A percentile compares a stretch with the other conserved stretches of the same genome.
Conservation (phyloP, 2,797 vertebrate species). For the Falco novaeseelandiae region DNA sequence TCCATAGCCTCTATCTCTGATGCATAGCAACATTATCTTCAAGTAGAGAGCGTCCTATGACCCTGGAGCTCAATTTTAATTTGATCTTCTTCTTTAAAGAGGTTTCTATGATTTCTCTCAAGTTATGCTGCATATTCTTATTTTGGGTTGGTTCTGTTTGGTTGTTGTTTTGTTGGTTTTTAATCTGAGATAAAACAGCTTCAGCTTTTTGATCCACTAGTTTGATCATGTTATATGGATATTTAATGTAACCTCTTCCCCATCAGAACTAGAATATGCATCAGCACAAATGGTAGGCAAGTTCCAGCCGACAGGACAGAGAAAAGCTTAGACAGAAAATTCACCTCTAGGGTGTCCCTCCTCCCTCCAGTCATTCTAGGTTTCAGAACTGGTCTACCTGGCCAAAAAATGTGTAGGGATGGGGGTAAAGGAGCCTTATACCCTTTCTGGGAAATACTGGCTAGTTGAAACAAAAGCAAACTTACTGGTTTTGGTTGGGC, state of each 20-base stretch:
- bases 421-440: background rate
- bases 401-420: background rate
- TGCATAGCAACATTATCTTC: slow-evolving; percentile 59
- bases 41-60: slow-evolving; percentile 60
- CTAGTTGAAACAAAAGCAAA: slow-evolving; percentile 9
- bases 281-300: slow-evolving; percentile 2
- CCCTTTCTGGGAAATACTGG: background rate
- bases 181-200: slow-evolving; percentile 36
- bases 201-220: slow-evolving; percentile 46
- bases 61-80: slow-evolving; percentile 62
- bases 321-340: background rate
- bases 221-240: slow-evolving; percentile 43
- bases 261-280: slow-evolving; percentile 9
- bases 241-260: slow-evolving; percentile 28
- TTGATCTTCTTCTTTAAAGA: slow-evolving; percentile 64
- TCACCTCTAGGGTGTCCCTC: background rate
- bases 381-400: background rate
- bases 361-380: background rate
- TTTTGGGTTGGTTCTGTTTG: slow-evolving; percentile 41
- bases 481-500: background rate
- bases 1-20: slow-evolving; percentile 60
- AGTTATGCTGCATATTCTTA: slow-evolving; percentile 57
- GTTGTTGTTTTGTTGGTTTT: slow-evolving; percentile 41
- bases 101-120: slow-evolving; percentile 39
- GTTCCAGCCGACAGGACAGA: background rate